A percentile compares a stretch with the other conserved stretches of the same genome.
These are phyloP conservation scores for Pelobates fuscus DNA, from an alignment of 2,113 vertebrate genomes.

Conservation along the genomic window DNA sequence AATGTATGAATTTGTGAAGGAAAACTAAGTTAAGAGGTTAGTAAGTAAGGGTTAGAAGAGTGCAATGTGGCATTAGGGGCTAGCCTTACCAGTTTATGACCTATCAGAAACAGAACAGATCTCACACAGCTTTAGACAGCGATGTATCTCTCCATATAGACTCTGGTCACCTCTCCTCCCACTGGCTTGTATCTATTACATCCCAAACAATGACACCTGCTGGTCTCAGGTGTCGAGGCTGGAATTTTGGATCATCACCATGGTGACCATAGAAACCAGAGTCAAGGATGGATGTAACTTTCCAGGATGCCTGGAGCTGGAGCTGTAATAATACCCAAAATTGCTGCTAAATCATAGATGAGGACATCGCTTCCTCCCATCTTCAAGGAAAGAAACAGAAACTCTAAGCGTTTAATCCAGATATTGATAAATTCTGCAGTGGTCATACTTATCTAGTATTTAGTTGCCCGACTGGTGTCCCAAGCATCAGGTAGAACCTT, in stretches of 20 bases:
- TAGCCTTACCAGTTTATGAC: too few relatives aligned
- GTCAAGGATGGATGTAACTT: background rate
- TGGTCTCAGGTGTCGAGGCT: slow-evolving; percentile 18
- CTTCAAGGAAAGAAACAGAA: background rate
- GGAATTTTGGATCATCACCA: slow-evolving; percentile 6
- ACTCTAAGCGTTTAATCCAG: background rate
- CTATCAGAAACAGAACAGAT: background rate
- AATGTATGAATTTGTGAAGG: too few relatives aligned
- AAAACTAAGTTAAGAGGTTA: too few relatives aligned
- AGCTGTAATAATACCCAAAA: background rate
- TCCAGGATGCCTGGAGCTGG: background rate
- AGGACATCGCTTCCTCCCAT: background rate
- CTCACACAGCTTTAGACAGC: background rate
- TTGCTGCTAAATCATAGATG: background rate
- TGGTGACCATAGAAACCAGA: slow-evolving; percentile 32
- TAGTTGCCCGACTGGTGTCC: too few relatives aligned
- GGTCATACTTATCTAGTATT: too few relatives aligned
- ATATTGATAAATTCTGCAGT: too few relatives aligned
- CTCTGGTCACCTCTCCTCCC: slow-evolving; percentile 13
- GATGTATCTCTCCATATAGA: background rate
- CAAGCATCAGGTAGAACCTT: too few relatives aligned
- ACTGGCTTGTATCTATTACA: slow-evolving; percentile 21
- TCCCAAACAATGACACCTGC: slow-evolving; percentile 24
- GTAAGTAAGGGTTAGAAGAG: too few relatives aligned
- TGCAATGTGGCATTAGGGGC: too few relatives aligned